These are phyloP conservation scores for Gonioctena quinquepunctata DNA, from an alignment of 1,140 invertebrate genomes.

Conservation along the genomic window DNA sequence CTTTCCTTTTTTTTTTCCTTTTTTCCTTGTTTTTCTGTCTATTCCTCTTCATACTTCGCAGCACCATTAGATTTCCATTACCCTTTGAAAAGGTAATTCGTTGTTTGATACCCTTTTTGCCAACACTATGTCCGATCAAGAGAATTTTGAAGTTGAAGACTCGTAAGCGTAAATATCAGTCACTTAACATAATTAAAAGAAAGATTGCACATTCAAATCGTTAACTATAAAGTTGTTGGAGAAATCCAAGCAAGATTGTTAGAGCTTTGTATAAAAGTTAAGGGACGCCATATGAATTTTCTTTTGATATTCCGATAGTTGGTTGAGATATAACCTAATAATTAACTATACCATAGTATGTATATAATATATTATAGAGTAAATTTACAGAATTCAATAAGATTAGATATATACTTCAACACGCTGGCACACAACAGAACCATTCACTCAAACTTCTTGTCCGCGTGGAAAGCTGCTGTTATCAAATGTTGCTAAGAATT, in stretches of 20 bases:
- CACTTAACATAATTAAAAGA: constrained; percentile 12
- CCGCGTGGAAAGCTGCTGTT: constrained; percentile 32
- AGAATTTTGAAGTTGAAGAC: constrained; percentile 7
- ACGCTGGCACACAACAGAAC: constrained; percentile 47
- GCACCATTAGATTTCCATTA: too few relatives aligned
- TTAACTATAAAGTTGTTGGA: constrained; percentile 1
- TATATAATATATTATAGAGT: constrained; percentile 54
- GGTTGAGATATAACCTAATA: constrained; percentile 52
- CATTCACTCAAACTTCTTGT: constrained; percentile 44
- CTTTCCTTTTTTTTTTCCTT: too few relatives aligned
- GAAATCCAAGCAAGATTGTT: constrained; percentile 17
- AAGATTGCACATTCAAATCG: constrained; percentile 21
- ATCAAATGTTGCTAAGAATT: constrained; percentile 25
- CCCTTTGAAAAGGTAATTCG: too few relatives aligned
- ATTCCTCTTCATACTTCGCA: too few relatives aligned
- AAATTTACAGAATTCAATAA: constrained; percentile 55
- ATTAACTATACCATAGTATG: constrained; percentile 53
- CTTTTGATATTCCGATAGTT: constrained; percentile 53
- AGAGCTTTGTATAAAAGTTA: constrained; percentile 51
- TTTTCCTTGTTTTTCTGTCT: too few relatives aligned
- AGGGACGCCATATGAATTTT: constrained; percentile 52
- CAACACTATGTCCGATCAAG: background rate
- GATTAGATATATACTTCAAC: constrained; percentile 53
- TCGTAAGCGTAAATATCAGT: constrained; percentile 21
- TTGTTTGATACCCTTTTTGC: too few relatives aligned